These are phyloP conservation scores for Cervus canadensis DNA, from an alignment of 2,113 vertebrate genomes.

Conservation along the genomic window DNA sequence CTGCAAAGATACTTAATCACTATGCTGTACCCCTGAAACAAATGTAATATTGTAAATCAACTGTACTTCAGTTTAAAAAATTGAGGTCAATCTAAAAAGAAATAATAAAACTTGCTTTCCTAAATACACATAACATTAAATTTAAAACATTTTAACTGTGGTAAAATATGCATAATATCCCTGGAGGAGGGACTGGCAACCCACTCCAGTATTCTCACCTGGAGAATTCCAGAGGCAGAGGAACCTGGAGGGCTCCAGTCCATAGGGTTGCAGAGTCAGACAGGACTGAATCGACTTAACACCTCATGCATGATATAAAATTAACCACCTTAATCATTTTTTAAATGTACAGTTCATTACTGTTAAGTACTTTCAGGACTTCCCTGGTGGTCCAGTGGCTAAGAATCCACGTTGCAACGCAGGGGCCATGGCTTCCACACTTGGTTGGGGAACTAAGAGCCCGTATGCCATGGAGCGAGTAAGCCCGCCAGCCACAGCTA, in stretches of 20 bases:
- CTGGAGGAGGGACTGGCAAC: background rate
- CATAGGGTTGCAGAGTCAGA: background rate
- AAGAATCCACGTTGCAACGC: background rate
- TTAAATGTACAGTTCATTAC: background rate
- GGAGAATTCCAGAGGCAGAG: background rate
- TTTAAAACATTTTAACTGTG: background rate
- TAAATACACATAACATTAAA: background rate
- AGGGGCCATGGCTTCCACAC: background rate
- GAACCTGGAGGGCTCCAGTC: background rate
- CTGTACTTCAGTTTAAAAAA: background rate
- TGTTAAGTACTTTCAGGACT: background rate
- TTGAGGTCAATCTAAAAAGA: background rate
- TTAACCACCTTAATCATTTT: background rate
- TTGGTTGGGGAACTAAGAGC: background rate
- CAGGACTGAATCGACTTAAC: background rate
- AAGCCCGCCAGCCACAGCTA: background rate
- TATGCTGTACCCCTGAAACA: background rate
- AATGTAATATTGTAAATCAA: background rate
- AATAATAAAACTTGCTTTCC: background rate
- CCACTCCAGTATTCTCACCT: background rate
- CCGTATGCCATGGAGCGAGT: background rate
- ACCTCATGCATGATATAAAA: background rate
- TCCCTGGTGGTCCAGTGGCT: background rate
- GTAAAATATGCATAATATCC: background rate
- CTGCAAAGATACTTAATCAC: background rate